Conservation (phyloP, 2,797 vertebrate genomes). For the Pseudomugil gertrudae region DNA sequence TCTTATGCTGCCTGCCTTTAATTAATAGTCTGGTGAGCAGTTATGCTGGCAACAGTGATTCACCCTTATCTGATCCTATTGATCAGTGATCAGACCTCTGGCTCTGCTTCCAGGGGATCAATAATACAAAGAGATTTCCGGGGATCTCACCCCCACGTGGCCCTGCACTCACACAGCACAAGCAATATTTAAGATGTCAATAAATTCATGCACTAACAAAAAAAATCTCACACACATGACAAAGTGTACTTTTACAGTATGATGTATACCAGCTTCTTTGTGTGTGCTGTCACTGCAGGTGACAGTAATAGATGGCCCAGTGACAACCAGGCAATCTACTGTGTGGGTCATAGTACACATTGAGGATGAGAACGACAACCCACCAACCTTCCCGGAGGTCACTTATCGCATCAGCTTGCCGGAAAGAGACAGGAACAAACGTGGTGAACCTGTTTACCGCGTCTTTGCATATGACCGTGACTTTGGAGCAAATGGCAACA, state of each 20-base stretch:
- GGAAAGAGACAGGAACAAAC: slow-evolving; percentile 87
- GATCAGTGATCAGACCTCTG: slow-evolving; percentile 78
- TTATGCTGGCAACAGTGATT: slow-evolving; percentile 59
- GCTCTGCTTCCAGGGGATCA: slow-evolving; percentile 68
- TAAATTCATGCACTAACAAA: slow-evolving; percentile 12
- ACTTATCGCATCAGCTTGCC: slow-evolving; percentile 91
- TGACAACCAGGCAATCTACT: slow-evolving; percentile 86
- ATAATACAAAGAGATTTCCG: slow-evolving; percentile 74
- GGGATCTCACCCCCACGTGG: slow-evolving; percentile 58
- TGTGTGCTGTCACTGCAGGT: slow-evolving; percentile 78
- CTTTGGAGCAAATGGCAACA: slow-evolving; percentile 90
- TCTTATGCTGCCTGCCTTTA: slow-evolving; percentile 41
- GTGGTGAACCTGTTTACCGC: slow-evolving; percentile 89
- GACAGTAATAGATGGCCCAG: slow-evolving; percentile 89
- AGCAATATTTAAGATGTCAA: slow-evolving; percentile 36
- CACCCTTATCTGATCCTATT: slow-evolving; percentile 71
- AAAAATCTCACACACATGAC: background rate
- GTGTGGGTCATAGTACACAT: slow-evolving; percentile 94
- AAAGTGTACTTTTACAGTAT: background rate
- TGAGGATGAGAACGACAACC: slow-evolving; percentile 96
- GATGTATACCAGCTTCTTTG: background rate
- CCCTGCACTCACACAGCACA: slow-evolving; percentile 21
- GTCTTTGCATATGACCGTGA: slow-evolving; percentile 92
- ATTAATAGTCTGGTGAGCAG: slow-evolving; percentile 75
- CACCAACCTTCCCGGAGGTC: slow-evolving; percentile 91